These are phyloP conservation scores for Macquaria australasica DNA, from an alignment of 2,113 vertebrate species.

Conservation along the genomic window DNA sequence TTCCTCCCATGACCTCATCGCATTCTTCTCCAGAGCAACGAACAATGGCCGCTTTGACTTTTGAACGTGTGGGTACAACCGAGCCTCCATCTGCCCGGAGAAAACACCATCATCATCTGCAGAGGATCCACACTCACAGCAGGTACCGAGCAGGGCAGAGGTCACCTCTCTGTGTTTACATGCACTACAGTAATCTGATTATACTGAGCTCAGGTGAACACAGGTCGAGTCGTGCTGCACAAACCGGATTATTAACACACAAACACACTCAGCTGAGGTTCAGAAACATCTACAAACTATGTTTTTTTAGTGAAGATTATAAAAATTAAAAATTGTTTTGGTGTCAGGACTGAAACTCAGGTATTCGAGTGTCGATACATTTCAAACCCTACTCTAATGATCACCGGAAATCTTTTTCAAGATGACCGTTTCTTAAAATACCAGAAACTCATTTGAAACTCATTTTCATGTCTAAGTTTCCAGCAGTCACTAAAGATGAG, in stretches of 20 bases:
- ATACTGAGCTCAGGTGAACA: neutral
- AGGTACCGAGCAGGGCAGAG: neutral
- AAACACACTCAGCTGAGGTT: too few relatives aligned
- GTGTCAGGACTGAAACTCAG: too few relatives aligned
- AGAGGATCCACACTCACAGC: slow-evolving; percentile 24
- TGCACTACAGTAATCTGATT: neutral
- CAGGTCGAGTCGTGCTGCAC: neutral
- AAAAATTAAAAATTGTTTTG: too few relatives aligned
- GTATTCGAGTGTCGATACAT: too few relatives aligned
- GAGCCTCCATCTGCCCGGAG: slow-evolving; percentile 48
- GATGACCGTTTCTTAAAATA: too few relatives aligned
- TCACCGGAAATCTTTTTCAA: too few relatives aligned
- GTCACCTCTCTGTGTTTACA: neutral
- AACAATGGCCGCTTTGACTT: slow-evolving; percentile 93
- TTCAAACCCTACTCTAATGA: too few relatives aligned
- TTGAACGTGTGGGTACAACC: slow-evolving; percentile 76
- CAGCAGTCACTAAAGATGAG: neutral
- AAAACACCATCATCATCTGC: neutral
- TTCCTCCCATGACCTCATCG: slow-evolving; percentile 89
- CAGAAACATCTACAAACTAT: too few relatives aligned
- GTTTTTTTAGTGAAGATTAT: too few relatives aligned
- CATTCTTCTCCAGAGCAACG: slow-evolving; percentile 85
- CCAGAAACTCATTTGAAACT: too few relatives aligned
- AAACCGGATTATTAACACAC: neutral
- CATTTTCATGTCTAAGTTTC: too few relatives aligned